A percentile compares a stretch with the other conserved stretches of the same genome.
These are phyloP conservation scores for Proterorhinus semilunaris DNA, from an alignment of 2,113 vertebrate species.

Conservation along the genomic window DNA sequence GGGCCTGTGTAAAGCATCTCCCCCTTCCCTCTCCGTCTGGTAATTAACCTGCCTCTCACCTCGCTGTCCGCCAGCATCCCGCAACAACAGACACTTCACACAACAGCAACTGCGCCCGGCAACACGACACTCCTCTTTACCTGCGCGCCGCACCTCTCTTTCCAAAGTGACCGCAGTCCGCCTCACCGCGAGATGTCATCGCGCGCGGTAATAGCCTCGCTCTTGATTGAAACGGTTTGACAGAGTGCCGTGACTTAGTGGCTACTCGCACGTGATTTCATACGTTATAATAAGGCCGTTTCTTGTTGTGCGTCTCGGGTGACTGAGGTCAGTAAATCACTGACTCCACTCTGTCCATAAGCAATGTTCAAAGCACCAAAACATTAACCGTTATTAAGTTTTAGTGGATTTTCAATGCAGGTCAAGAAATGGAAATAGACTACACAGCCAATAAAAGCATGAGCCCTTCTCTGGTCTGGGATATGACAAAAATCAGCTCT, in stretches of 20 bases:
- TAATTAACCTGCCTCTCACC: slow-evolving; percentile 77
- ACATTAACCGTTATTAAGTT: slow-evolving; percentile 69
- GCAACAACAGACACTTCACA: slow-evolving; percentile 72
- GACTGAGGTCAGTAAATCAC: slow-evolving; percentile 62
- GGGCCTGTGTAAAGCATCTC: slow-evolving; percentile 70
- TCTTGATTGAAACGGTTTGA: slow-evolving; percentile 51
- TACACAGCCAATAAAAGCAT: slow-evolving; percentile 71
- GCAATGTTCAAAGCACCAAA: slow-evolving; percentile 65
- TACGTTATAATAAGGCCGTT: slow-evolving; percentile 40
- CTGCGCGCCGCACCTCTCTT: slow-evolving; percentile 54
- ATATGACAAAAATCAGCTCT: slow-evolving; percentile 71
- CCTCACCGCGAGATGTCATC: slow-evolving; percentile 48
- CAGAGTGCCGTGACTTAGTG: slow-evolving; percentile 61
- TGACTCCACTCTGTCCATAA: slow-evolving; percentile 54
- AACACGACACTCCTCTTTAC: slow-evolving; percentile 51
- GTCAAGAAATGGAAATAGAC: slow-evolving; percentile 72
- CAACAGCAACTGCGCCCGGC: slow-evolving; percentile 62
- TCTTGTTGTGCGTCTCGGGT: slow-evolving; percentile 47
- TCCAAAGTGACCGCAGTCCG: slow-evolving; percentile 32
- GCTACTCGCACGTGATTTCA: slow-evolving; percentile 62
- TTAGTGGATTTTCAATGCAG: slow-evolving; percentile 63
- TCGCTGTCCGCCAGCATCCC: slow-evolving; percentile 67
- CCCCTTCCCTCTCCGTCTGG: slow-evolving; percentile 67
- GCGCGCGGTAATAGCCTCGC: slow-evolving; percentile 38
- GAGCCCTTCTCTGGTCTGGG: slow-evolving; percentile 61